Evolutionary conservation across 1,140 invertebrate genomes (phyloP).

Genomic region (Hypothenemus hampei): DNA sequence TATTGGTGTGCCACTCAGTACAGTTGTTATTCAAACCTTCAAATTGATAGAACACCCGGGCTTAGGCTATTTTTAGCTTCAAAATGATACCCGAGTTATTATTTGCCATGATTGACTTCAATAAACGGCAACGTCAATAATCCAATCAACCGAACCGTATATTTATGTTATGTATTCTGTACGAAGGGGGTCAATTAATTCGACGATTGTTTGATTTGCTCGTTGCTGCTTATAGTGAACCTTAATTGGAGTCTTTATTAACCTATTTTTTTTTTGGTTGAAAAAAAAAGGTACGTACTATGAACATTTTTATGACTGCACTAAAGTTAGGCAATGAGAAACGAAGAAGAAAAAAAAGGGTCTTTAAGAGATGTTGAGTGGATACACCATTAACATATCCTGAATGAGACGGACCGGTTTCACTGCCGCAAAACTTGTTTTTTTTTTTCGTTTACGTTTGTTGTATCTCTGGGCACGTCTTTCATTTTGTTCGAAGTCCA

Average conservation of each 20-base stretch:
- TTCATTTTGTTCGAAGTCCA: not conserved
- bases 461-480: conserved; percentile 6
- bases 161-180: no score
- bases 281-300: no score
- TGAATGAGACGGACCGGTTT: conserved; percentile 5
- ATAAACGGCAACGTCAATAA: conserved; percentile 4
- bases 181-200: conserved; percentile 10
- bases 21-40: not conserved
- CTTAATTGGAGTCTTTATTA: no score
- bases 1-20: no score
- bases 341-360: conserved; percentile 1
- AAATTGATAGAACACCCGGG: not conserved
- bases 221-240: no score
- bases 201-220: not conserved
- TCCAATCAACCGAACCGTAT: not conserved
- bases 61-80: not conserved
- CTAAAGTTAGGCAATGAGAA: no score
- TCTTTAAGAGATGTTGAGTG: conserved; percentile 6
- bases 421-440: conserved; percentile 2
- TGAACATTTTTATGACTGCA: no score
- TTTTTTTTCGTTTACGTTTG: not conserved
- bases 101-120: conserved; percentile 1
- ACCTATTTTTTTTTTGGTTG: no score
- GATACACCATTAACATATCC: conserved; percentile 6
- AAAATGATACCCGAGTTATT: not conserved